These are phyloP conservation scores for Dasysyrphus tricinctus DNA, from an alignment of 2,888 invertebrate species.

Conservation along the genomic window DNA sequence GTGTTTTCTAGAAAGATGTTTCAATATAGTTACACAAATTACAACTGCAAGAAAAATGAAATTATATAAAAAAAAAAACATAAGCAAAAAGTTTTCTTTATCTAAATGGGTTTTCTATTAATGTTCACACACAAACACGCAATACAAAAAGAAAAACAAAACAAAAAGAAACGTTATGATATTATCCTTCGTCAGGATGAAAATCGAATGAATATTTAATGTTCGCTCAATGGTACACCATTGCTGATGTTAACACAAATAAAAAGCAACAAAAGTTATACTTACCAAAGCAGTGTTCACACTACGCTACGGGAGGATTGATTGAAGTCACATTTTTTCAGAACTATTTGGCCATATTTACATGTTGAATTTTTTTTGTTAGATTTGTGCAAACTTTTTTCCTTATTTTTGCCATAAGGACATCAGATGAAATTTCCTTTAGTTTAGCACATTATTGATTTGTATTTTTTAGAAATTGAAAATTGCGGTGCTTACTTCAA, in stretches of 20 bases:
- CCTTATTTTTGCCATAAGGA: no score
- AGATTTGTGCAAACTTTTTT: no score
- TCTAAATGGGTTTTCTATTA: conserved; percentile 46
- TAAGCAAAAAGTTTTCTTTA: conserved; percentile 9
- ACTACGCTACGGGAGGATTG: no score
- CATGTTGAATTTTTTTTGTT: no score
- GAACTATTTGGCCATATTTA: no score
- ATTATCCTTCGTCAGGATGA: conserved; percentile 43
- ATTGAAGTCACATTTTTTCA: no score
- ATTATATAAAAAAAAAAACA: not conserved
- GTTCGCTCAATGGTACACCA: conserved; percentile 40
- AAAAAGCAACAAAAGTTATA: conserved; percentile 5
- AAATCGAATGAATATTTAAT: conserved; percentile 67
- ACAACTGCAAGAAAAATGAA: not conserved
- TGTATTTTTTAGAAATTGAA: no score
- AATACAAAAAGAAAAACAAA: not conserved
- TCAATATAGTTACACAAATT: conserved; percentile 22
- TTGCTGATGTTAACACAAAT: not conserved
- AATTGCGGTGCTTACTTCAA: no score
- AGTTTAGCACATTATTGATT: no score
- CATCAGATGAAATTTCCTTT: no score
- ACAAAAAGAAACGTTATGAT: not conserved
- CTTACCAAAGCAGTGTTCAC: not conserved
- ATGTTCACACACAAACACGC: not conserved
- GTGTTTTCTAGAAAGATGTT: no score